Base-by-base conservation (phyloP, 2,888 invertebrate species). In the Chaitophorus viminalis region DNA sequence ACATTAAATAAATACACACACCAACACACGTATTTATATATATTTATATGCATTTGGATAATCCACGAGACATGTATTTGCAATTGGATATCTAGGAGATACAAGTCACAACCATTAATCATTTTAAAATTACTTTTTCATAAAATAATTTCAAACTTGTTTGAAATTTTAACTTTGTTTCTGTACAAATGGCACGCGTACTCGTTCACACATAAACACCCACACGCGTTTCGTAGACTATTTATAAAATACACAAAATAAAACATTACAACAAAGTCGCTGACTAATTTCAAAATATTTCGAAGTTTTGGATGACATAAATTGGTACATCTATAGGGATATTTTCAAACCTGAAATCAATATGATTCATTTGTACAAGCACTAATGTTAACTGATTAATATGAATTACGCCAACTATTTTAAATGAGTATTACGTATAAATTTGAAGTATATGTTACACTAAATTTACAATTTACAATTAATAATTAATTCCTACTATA, bases 41-140 rank as follows among this genome's bases (percentile, higher is more conserved):
- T 46, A 33, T 78, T 33, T 54, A 33, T 78, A 31, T 78, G 33
- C 11, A 78, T 78, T 78, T 78, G 54, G 78, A 54, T 78, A 78
- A 54, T 78, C 33, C 25, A 31, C 33, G 78, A 78, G 54, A 54
- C 54, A 25, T 54, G 54, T 78, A 78, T 78, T 54, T 78, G 31
- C 54, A 78, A 78, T 78, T 52, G 77, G 77, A 77, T 77, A 52
- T 77, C 77, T 54, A 77, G 52, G 33, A 78, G 78, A 78, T 60
- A 25, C 78, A 25, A 77, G 31, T 77, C 77, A 68, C 29, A 11
- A 11, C 29, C 29, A 54, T 78, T 78, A 78, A 60, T 78, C 54
- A 78, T 78, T 78, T 78, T 54, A 54, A 54, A 78, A 78, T 54
- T 33, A 54, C 78, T 54, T 78, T 54, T 78, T 33, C 33, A 54